A percentile compares a stretch with the other conserved stretches of the same genome.
These are phyloP conservation scores for Synanthedon andrenaeformis DNA, from an alignment of 2,888 invertebrate genomes.

Conservation along the genomic window DNA sequence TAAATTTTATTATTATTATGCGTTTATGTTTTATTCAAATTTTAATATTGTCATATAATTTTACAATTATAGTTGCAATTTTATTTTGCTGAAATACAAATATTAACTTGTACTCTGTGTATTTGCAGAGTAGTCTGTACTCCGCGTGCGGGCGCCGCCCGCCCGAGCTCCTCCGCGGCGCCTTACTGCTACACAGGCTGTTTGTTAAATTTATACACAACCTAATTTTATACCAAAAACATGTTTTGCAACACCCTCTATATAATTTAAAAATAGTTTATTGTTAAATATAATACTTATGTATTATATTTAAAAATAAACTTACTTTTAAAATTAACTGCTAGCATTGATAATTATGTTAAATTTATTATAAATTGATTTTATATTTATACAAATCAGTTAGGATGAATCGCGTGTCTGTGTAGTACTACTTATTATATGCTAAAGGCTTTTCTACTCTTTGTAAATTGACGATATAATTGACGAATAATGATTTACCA, in stretches of 20 bases:
- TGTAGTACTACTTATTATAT: too few relatives aligned
- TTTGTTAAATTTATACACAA: conserved; percentile 7
- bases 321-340: neutral
- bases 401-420: too few relatives aligned
- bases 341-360: neutral
- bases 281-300: neutral
- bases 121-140: conserved; percentile 19
- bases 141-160: conserved; percentile 49
- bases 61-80: neutral
- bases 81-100: neutral
- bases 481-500: too few relatives aligned
- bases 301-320: too few relatives aligned
- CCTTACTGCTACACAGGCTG: conserved; percentile 57
- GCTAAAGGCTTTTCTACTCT: too few relatives aligned
- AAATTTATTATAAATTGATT: neutral
- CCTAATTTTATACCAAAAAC: too few relatives aligned
- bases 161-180: conserved; percentile 59
- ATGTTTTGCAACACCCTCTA: too few relatives aligned
- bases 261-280: neutral
- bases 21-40: too few relatives aligned
- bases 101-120: too few relatives aligned
- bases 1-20: too few relatives aligned
- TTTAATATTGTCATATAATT: neutral
- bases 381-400: neutral
- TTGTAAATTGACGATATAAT: too few relatives aligned